phyloP scores from a whole-genome alignment of 2,888 invertebrate genomes.

The Ophioninae sp. region DNA sequence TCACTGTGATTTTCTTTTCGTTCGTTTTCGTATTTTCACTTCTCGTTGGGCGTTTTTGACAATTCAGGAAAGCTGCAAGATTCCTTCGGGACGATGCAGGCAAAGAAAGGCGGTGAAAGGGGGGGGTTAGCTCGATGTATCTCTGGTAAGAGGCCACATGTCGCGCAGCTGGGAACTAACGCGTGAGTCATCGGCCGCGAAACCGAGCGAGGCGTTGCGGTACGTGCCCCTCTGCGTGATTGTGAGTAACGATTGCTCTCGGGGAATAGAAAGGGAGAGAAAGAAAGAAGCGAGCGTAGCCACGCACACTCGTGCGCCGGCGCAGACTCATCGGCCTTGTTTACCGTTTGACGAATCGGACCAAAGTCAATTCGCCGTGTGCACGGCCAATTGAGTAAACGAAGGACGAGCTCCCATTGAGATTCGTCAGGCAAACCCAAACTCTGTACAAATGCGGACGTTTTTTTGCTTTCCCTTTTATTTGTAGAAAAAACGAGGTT shows the following conservation, averaged over 20 bases:
- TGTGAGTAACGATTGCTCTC: slow-evolving; percentile 50
- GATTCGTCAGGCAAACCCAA: neutral
- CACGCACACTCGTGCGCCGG: slow-evolving; percentile 19
- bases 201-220: slow-evolving; percentile 20
- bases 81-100: neutral
- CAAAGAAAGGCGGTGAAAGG: neutral
- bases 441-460: neutral
- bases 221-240: slow-evolving; percentile 42
- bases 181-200: slow-evolving; percentile 52
- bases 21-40: neutral
- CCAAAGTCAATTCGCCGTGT: neutral
- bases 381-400: slow-evolving; percentile 19
- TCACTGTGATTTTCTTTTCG: neutral
- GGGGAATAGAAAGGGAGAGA: neutral
- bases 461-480: neutral
- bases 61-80: neutral
- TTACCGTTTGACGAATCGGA: slow-evolving; percentile 27
- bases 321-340: neutral
- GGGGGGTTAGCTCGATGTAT: neutral
- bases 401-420: neutral
- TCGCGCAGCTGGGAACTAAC: slow-evolving; percentile 55
- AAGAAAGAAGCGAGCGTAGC: neutral
- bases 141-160: slow-evolving; percentile 45
- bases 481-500: neutral
- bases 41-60: neutral